Base-by-base conservation (phyloP, 2,888 invertebrate species). In the Eupithecia abbreviata region DNA sequence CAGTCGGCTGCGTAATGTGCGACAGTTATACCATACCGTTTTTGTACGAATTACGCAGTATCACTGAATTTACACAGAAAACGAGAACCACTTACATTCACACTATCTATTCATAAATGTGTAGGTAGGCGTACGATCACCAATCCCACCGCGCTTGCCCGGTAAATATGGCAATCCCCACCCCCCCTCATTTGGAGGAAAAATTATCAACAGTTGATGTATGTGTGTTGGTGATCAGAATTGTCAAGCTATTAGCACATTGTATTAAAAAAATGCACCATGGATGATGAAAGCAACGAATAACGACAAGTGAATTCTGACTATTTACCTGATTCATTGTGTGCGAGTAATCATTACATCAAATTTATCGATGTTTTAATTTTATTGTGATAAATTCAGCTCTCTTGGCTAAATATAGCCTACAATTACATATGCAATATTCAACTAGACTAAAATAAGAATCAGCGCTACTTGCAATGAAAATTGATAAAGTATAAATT, bases 1-100 rank as follows among this genome's bases (percentile, higher is more conserved):
- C 87, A 86, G 80, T 85, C 89, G 87, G 85, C 88, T 90, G 89
- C 87, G 88, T 87, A 87, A 88, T 83, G 85, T 86, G 85, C 84
- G 83, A 82, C 84, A 84, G 83, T 86, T 84, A 87, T 86, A 85
- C 76, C 81, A 83, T 75, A 81, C 72, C 55, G 76, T 81, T 82
- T 80, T 79, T 78, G 80, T 76, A 72, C 74, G 76, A 74, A 76
- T 77, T 82, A 81, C 76, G 78, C 76, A 76, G 65, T 76, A 65
- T 72, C 67, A 7, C 66, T 49, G 75, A 42, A 73, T 71, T 71
- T 71, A 73, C 67, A 74, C 2, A 43, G 58, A 77, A 73, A 73
- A 49, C 41, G 42, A 42, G 15, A 66, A 42, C 15, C 15, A 4
- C 13, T 66, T 42, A 7, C 42, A 6, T 42, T 58, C 18, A 9